phyloP scores from a whole-genome alignment of 2,888 invertebrate genomes.

The Dermolepida albohirtum region DNA sequence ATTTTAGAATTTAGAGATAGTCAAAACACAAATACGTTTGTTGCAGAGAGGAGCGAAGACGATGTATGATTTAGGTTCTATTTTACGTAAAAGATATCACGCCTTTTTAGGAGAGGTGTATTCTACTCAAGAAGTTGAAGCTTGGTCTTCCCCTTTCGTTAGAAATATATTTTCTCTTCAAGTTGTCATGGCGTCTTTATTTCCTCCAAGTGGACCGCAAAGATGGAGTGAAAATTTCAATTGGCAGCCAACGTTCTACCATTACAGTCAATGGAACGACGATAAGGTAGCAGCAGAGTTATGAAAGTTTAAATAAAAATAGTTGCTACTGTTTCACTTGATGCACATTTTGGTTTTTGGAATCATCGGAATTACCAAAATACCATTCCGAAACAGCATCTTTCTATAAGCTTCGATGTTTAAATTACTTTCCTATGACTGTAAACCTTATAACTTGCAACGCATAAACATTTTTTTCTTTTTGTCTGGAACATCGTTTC shows the following conservation, averaged over 20 bases:
- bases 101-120: conserved; percentile 69
- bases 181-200: conserved; percentile 76
- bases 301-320: too few species aligned
- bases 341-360: too few species aligned
- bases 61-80: conserved; percentile 70
- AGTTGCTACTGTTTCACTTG: too few species aligned
- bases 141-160: conserved; percentile 77
- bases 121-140: too few species aligned
- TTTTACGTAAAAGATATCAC: conserved; percentile 70
- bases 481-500: too few species aligned
- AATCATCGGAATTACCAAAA: too few species aligned
- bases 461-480: too few species aligned
- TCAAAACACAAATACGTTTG: conserved; percentile 22
- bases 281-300: conserved; percentile 53
- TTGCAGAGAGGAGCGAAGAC: conserved; percentile 72
- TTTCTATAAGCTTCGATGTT: too few species aligned
- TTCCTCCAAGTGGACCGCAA: conserved; percentile 70
- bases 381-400: too few species aligned
- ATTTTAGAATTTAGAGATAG: too few species aligned
- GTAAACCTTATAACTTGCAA: too few species aligned
- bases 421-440: too few species aligned
- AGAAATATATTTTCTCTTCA: conserved; percentile 79
- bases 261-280: conserved; percentile 67
- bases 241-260: conserved; percentile 83
- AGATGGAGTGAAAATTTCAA: conserved; percentile 69